Conservation (phyloP, 2,888 invertebrate species). For the Drosophila hamatofila region DNA sequence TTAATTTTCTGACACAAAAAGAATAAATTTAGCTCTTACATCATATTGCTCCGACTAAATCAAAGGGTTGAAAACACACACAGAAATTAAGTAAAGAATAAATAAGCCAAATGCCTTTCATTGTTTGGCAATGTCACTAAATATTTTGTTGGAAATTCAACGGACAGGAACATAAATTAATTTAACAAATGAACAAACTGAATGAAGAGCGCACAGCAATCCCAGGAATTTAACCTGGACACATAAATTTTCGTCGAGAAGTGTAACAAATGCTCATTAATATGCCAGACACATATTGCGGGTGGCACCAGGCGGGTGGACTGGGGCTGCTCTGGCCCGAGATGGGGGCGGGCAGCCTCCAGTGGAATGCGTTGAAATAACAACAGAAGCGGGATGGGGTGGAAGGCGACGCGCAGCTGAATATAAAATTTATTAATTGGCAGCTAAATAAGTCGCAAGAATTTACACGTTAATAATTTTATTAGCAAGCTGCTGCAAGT, state of each 20-base stretch:
- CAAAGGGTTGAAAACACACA: constrained; percentile 37
- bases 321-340: not conserved
- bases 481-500: constrained; percentile 57
- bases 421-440: constrained; percentile 79
- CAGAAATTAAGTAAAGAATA: not conserved
- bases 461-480: constrained; percentile 82
- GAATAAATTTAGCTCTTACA: constrained; percentile 7
- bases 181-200: constrained; percentile 71
- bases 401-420: constrained; percentile 32
- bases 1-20: not conserved
- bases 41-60: constrained; percentile 7
- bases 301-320: not conserved
- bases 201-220: constrained; percentile 54
- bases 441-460: constrained; percentile 79
- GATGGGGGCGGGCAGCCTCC: not conserved
- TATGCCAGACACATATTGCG: constrained; percentile 67
- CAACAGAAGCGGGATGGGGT: constrained; percentile 25
- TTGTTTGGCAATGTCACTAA: constrained; percentile 36
- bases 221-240: constrained; percentile 76
- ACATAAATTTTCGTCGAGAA: constrained; percentile 67
- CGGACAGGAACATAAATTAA: constrained; percentile 67
- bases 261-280: constrained; percentile 79
- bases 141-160: constrained; percentile 49
- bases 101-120: constrained; percentile 9
- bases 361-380: constrained; percentile 31